Percentiles rank a stretch among this genome's conserved stretches.
These are phyloP conservation scores for Oryzias woworae DNA, from an alignment of 2,113 vertebrate genomes.

Conservation along the genomic window DNA sequence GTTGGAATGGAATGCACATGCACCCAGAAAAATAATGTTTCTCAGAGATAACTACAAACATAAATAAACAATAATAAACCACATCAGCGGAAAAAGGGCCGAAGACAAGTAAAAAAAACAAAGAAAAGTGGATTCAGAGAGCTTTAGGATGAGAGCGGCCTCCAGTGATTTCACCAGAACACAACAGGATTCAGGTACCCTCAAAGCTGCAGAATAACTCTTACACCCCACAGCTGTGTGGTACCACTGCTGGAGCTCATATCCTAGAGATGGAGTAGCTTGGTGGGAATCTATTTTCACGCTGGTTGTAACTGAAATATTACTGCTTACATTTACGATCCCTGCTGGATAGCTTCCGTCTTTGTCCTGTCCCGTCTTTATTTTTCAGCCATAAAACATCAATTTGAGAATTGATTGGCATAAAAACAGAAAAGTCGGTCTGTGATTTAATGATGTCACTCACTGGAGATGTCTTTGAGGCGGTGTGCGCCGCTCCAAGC, in stretches of 20 bases:
- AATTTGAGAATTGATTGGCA: constrained; percentile 9
- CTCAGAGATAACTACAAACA: constrained; percentile 52
- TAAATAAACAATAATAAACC: constrained; percentile 32
- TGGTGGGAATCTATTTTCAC: background rate
- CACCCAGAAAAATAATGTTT: constrained; percentile 66
- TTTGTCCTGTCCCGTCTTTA: background rate
- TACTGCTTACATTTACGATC: constrained; percentile 12
- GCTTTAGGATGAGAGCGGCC: constrained; percentile 69
- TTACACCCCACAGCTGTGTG: background rate
- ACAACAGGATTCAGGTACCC: constrained; percentile 77
- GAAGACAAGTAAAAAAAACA: constrained; percentile 61
- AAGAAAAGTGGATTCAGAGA: constrained; percentile 72
- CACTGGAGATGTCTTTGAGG: constrained; percentile 3
- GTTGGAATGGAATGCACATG: constrained; percentile 85
- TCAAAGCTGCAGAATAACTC: constrained; percentile 85
- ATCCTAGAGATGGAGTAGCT: background rate
- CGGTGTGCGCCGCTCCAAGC: constrained; percentile 2
- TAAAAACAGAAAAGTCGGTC: background rate
- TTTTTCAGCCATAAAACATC: constrained; percentile 5
- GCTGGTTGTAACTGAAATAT: constrained; percentile 6
- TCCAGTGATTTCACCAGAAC: constrained; percentile 79
- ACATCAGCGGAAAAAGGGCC: constrained; percentile 74
- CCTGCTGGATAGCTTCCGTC: constrained; percentile 7
- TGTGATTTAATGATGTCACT: constrained; percentile 9
- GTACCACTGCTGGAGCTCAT: constrained; percentile 10